phyloP scores from a whole-genome alignment of 2,113 vertebrate genomes.

The Platichthys stellatus region DNA sequence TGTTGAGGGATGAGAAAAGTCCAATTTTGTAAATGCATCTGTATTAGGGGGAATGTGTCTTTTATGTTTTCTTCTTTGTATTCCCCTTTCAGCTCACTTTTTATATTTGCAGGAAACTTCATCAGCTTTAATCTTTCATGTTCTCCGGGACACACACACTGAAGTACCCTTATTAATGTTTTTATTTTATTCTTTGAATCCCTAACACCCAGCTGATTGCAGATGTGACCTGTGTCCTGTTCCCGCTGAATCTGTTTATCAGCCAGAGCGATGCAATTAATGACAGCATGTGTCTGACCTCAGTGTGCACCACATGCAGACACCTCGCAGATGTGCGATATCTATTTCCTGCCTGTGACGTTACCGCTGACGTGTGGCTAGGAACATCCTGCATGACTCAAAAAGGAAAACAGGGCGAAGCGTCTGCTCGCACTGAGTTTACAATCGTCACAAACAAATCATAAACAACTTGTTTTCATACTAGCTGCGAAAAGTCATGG shows the following conservation, averaged over 20 bases:
- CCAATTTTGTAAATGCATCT: not conserved
- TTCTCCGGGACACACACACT: not conserved
- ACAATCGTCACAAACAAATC: not conserved
- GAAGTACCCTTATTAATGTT: not conserved
- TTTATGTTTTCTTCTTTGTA: not conserved
- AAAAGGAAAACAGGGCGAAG: not conserved
- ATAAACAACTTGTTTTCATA: not conserved
- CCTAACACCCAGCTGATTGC: conserved; percentile 35
- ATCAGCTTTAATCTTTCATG: not conserved
- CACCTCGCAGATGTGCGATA: not conserved
- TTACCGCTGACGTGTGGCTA: not conserved
- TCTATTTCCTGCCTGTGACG: not conserved
- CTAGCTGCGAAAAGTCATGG: not conserved
- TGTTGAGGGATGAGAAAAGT: no score
- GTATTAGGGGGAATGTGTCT: not conserved
- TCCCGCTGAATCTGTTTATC: conserved; percentile 5
- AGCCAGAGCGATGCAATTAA: not conserved
- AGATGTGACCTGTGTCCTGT: conserved; percentile 42
- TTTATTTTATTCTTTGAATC: conserved; percentile 5
- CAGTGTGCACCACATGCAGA: not conserved
- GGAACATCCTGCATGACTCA: conserved; percentile 15
- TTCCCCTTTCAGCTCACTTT: no score
- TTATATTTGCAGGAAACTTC: no score
- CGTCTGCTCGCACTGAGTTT: no score
- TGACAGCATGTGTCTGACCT: not conserved